Evolutionary conservation across 2,113 vertebrate species (phyloP).

Genomic region (Onychostoma macrolepis): DNA sequence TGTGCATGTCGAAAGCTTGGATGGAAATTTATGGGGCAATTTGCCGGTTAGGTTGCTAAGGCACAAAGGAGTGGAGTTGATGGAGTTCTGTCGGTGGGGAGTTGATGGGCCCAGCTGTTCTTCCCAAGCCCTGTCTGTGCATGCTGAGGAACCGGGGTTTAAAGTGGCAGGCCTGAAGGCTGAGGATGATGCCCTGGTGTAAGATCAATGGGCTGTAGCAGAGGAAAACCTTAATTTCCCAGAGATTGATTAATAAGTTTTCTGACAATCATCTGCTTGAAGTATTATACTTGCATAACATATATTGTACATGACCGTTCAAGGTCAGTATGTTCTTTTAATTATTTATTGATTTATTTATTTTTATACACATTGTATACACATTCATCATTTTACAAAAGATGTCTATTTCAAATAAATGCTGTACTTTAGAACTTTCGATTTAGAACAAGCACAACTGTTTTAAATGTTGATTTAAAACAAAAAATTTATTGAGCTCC

Average conservation of each 20-base stretch:
- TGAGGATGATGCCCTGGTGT: background rate
- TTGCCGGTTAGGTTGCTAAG: conserved; percentile 26
- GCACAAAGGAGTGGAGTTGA: conserved; percentile 26
- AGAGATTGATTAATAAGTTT: background rate
- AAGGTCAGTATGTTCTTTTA: background rate
- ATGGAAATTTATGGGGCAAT: conserved; percentile 36
- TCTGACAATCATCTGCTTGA: background rate
- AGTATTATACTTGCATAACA: background rate
- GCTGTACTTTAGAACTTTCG: background rate
- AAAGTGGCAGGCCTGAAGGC: background rate
- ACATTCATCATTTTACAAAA: background rate
- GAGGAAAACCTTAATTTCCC: background rate
- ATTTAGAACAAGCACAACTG: background rate
- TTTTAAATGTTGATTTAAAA: background rate
- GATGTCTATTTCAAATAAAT: background rate
- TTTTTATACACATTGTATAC: background rate
- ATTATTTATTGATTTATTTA: background rate
- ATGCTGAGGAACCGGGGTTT: background rate
- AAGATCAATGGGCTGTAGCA: background rate
- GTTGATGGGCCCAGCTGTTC: conserved; percentile 40
- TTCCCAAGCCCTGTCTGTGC: background rate
- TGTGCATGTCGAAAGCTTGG: conserved; percentile 8
- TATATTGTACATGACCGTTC: background rate
- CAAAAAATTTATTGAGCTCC: background rate
- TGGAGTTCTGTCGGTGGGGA: background rate